These are phyloP conservation scores for Caenorhabditis wallacei DNA, from an alignment of 2,888 invertebrate genomes.

Conservation along the genomic window DNA sequence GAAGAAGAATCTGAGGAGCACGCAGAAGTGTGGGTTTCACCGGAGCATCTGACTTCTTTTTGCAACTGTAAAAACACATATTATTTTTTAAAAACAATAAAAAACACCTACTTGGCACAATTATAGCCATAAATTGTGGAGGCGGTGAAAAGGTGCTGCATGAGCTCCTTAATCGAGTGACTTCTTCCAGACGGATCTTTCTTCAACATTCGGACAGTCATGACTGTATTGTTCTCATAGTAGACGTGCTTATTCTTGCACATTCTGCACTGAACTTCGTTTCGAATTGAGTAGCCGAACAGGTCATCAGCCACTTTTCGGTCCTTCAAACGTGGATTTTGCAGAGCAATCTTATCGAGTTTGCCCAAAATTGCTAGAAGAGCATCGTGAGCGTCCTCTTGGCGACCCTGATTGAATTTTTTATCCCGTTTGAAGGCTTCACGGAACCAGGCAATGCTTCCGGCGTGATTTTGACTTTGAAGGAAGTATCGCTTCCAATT, in stretches of 20 bases:
- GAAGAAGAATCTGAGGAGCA: conserved; percentile 56
- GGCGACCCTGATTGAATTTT: conserved; percentile 64
- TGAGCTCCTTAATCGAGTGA: conserved; percentile 60
- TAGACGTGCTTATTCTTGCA: conserved; percentile 65
- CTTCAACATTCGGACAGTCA: conserved; percentile 62
- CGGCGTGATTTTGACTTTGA: conserved; percentile 16
- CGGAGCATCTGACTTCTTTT: conserved; percentile 61
- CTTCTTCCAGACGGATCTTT: conserved; percentile 47
- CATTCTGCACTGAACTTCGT: conserved; percentile 52
- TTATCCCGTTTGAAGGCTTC: conserved; percentile 51
- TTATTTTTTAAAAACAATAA: not conserved
- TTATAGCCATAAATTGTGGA: conserved; percentile 60
- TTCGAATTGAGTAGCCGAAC: conserved; percentile 62
- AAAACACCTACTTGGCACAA: conserved; percentile 29
- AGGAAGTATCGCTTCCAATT: conserved; percentile 60
- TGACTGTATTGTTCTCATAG: conserved; percentile 64
- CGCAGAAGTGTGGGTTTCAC: conserved; percentile 58
- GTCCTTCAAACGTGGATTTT: conserved; percentile 51
- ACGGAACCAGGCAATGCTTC: conserved; percentile 56
- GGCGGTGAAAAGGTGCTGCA: conserved; percentile 49
- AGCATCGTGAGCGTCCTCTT: conserved; percentile 65
- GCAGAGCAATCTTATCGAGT: conserved; percentile 37
- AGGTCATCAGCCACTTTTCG: conserved; percentile 57
- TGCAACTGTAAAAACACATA: conserved; percentile 35
- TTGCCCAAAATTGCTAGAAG: conserved; percentile 58